Percentiles rank a stretch among this genome's conserved stretches.
These are phyloP conservation scores for Notothenia coriiceps DNA, from an alignment of 2,113 vertebrate species.

Conservation along the genomic window DNA sequence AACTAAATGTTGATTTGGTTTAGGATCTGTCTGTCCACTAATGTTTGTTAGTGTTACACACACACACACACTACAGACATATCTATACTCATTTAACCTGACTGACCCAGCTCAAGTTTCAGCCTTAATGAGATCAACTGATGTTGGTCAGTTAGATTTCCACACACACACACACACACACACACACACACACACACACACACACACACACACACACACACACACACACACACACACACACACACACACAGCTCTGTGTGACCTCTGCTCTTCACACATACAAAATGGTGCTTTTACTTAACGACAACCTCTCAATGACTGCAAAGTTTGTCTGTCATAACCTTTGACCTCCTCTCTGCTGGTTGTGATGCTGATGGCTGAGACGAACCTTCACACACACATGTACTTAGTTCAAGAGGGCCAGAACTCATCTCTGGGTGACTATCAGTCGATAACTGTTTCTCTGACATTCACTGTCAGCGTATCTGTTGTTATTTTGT, in stretches of 20 bases:
- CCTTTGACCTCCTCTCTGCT: slow-evolving; percentile 25
- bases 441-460: too few relatives aligned
- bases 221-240: background rate
- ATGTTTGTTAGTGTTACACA: background rate
- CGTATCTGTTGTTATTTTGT: too few relatives aligned
- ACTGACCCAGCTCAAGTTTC: slow-evolving; percentile 62
- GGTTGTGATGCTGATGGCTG: background rate
- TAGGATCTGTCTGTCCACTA: too few relatives aligned
- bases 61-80: slow-evolving; percentile 55
- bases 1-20: too few relatives aligned
- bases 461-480: too few relatives aligned
- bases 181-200: background rate
- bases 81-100: slow-evolving; percentile 72
- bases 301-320: slow-evolving; percentile 22
- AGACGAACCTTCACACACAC: background rate
- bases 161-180: background rate
- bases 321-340: background rate
- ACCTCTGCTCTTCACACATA: background rate
- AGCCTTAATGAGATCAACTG: slow-evolving; percentile 66
- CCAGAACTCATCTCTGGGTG: background rate
- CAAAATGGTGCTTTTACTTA: slow-evolving; percentile 8
- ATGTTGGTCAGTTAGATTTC: slow-evolving; percentile 8
- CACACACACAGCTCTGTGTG: too few relatives aligned
- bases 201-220: background rate
- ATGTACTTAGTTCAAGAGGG: background rate